phyloP scores from a whole-genome alignment of 2,113 vertebrate genomes.

The Dunckerocampus dactyliophorus region DNA sequence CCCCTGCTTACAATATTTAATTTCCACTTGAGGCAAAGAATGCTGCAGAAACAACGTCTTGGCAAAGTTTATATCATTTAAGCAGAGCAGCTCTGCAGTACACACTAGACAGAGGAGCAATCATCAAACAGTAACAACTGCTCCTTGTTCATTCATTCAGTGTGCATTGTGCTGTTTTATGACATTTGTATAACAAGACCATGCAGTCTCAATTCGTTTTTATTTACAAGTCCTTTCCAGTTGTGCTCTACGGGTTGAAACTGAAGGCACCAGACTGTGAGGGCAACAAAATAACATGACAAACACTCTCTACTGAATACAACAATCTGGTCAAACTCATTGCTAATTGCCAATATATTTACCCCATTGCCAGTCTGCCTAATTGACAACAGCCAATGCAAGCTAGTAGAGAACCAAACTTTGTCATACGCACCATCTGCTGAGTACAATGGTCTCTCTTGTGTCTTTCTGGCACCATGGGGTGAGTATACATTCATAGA shows the following conservation, averaged over 20 bases:
- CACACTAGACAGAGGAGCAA: neutral
- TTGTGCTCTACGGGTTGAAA: neutral
- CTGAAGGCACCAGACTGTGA: neutral
- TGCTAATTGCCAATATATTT: neutral
- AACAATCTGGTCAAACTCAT: neutral
- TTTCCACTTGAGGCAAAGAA: neutral
- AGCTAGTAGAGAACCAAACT: conserved; percentile 25
- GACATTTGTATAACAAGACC: too few relatives aligned
- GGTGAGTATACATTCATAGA: conserved; percentile 18
- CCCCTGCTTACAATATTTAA: neutral
- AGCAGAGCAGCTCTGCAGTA: neutral
- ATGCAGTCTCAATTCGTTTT: neutral
- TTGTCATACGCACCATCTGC: conserved; percentile 49
- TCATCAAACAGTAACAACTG: neutral
- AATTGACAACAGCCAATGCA: conserved; percentile 35
- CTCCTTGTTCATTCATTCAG: neutral
- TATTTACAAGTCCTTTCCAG: neutral
- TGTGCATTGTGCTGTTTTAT: neutral
- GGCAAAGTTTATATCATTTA: neutral
- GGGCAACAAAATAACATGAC: neutral
- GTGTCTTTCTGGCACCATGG: conserved; percentile 36
- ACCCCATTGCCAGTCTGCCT: neutral
- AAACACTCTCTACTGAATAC: neutral
- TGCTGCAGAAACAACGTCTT: neutral
- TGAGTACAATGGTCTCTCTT: conserved; percentile 19